Evolutionary conservation across 2,797 vertebrate species (phyloP), one percentile per base, ranked within the genome.

Genomic region (Poecilia gillii): DNA sequence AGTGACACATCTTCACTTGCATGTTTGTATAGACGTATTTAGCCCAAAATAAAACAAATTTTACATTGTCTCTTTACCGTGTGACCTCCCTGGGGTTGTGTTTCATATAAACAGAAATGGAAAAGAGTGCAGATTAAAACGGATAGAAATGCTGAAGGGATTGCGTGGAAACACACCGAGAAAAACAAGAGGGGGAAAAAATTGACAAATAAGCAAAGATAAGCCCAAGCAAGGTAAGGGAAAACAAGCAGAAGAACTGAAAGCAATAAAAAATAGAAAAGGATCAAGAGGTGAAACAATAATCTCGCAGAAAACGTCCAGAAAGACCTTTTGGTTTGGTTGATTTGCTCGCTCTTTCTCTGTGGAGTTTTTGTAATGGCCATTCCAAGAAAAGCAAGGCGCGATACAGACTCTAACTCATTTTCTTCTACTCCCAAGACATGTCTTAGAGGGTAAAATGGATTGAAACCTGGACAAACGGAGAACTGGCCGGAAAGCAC

Each of bases 371-470:
- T 85, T 72, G 23, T 92, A 92, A 91, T 90, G 87, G 86, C 86
- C 74, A 16, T 12, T 71, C 83, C 87, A 87, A 53, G 79, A 77
- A 86, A 89, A 87, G 84, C 84, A 68, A 76, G 78, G 78, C 75
- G 46, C 72, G 8, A 64, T 80, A 62, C 73, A 31, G 81, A 45
- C 84, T 84, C 73, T 80, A 89, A 93, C 88, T 93, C 83, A 87
- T 92, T 93, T 89, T 85, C 81, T 80, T 75, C 39, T 3, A 79
- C 80, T 94, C 92, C 90, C 91, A 73, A 71, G 89, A 90, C 80
- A 46, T 87, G 81, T 90, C 92, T 94, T 87, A 91, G 81, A 74
- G 78, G 76, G 78, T 80, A 82, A 88, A 92, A 92, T 90, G 86
- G 90, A 93, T 92, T 88, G 89, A 83, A 92, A 90, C 83, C 81